Percentiles rank a stretch among this genome's conserved stretches.
Conservation (phyloP, 2,888 invertebrate genomes). For the Scelioninae gen. 2 region DNA sequence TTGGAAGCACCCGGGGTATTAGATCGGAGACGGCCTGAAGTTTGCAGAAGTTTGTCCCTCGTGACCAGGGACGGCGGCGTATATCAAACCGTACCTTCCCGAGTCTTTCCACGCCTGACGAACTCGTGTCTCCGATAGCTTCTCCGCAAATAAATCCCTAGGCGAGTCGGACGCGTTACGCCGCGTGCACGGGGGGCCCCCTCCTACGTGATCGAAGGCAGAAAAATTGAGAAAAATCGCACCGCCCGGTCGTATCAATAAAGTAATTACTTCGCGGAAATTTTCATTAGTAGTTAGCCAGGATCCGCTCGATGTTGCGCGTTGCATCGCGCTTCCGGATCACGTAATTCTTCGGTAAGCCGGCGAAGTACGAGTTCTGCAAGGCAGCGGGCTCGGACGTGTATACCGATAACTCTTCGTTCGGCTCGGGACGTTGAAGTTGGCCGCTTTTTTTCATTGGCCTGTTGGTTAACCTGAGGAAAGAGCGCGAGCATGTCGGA, state of each 20-base stretch:
- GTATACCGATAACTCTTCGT: conserved; percentile 64
- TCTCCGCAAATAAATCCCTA: conserved; percentile 70
- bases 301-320: conserved; percentile 58
- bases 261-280: conserved; percentile 72
- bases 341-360: conserved; percentile 68
- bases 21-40: conserved; percentile 56
- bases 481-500: conserved; percentile 30
- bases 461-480: conserved; percentile 40
- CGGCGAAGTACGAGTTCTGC: conserved; percentile 58
- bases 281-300: conserved; percentile 70
- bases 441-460: conserved; percentile 41
- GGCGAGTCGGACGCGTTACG: conserved; percentile 38
- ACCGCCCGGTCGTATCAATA: conserved; percentile 69
- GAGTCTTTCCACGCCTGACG: conserved; percentile 63
- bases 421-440: conserved; percentile 59
- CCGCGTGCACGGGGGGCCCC: conserved; percentile 6
- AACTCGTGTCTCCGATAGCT: conserved; percentile 71
- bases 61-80: conserved; percentile 62
- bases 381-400: conserved; percentile 58
- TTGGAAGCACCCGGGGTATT: conserved; percentile 42
- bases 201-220: conserved; percentile 58
- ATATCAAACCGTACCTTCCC: conserved; percentile 60
- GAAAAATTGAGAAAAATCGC: conserved; percentile 72
- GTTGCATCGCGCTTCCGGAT: conserved; percentile 68
- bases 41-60: conserved; percentile 67